Base-by-base conservation (phyloP, 2,113 vertebrate species). In the Sinocyclocheilus grahami region DNA sequence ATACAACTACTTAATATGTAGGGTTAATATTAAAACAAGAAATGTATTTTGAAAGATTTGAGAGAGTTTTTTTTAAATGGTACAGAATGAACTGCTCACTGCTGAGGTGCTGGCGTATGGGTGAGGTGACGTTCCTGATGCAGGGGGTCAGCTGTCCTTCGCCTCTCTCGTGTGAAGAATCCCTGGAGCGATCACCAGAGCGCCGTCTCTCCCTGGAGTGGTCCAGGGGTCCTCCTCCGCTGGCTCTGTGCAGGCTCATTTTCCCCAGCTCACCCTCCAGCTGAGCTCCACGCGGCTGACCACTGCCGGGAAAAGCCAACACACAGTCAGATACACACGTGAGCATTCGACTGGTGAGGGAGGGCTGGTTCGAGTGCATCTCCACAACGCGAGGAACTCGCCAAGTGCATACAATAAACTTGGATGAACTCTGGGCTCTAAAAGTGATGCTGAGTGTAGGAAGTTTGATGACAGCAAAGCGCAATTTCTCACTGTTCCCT, bases 111-210 rank as follows among this genome's bases (percentile, higher is more conserved):
- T 99, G 98, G 27, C 97, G 94, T 27, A 97, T 99, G 80, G 98
- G 98, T 27, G 98, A 99, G 12, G 97, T 97, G 58, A 99, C 95
- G 81, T 99, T 99, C 92, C 98, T 95, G 93, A 99, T 99, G 94
- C 98, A 99, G 0, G 98, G 98, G 60, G 97, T 99, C 85, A 99
- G 96, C 85, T 98, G 97, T 71, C 96, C 95, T 90, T 99, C 98
- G 42, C 92, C 94, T 90, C 97, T 95, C 92, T 99, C 98, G 0
- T 99, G 97, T 80, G 98, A 99, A 0, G 97, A 99, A 91, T 99
- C 98, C 6, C 97, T 96, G 14, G 98, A 99, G 86, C 97, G 94
- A 92, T 99, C 98, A 81, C 97, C 96, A 75, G 98, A 99, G 39
- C 97, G 95, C 77, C 97, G 94, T 82, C 96, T 96, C 86, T 99